A percentile compares a stretch with the other conserved stretches of the same genome.
Conservation (phyloP, 1,140 invertebrate genomes). For the Drosophila rufa region DNA sequence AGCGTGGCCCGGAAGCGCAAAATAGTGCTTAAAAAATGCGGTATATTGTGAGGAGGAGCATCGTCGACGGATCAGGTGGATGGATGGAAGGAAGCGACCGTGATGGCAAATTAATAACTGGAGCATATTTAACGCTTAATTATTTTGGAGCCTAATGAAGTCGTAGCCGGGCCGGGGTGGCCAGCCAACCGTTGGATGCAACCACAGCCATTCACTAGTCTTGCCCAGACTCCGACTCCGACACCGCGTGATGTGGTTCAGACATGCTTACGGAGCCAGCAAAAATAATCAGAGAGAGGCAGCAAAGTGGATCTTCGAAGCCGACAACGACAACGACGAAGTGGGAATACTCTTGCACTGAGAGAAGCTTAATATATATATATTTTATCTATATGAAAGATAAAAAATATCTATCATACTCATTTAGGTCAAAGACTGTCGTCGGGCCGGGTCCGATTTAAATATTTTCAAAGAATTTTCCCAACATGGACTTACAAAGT, state of each 20-base stretch:
- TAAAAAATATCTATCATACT: background rate
- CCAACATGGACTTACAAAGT: background rate
- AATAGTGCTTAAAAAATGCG: conserved; percentile 84
- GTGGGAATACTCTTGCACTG: conserved; percentile 28
- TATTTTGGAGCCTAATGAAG: conserved; percentile 74
- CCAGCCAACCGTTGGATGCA: conserved; percentile 72
- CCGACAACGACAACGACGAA: conserved; percentile 9
- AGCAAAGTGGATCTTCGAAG: conserved; percentile 31
- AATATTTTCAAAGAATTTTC: conserved; percentile 10
- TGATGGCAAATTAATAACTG: conserved; percentile 72
- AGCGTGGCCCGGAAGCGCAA: conserved; percentile 77
- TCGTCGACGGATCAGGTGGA: conserved; percentile 3
- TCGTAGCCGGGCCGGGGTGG: conserved; percentile 65
- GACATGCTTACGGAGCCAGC: conserved; percentile 43
- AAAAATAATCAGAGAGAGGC: conserved; percentile 29
- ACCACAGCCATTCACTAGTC: conserved; percentile 70
- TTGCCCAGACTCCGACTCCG: conserved; percentile 57
- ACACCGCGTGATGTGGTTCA: conserved; percentile 53
- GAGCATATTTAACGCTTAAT: conserved; percentile 81
- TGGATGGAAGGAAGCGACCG: conserved; percentile 13
- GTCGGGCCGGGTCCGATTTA: conserved; percentile 17
- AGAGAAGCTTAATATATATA: background rate
- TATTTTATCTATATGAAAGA: background rate
- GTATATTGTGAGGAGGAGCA: conserved; percentile 78
- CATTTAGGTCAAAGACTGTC: conserved; percentile 15